Evolutionary conservation across 2,797 vertebrate species (phyloP).

Genomic region (Triplophysa yarkandensis): DNA sequence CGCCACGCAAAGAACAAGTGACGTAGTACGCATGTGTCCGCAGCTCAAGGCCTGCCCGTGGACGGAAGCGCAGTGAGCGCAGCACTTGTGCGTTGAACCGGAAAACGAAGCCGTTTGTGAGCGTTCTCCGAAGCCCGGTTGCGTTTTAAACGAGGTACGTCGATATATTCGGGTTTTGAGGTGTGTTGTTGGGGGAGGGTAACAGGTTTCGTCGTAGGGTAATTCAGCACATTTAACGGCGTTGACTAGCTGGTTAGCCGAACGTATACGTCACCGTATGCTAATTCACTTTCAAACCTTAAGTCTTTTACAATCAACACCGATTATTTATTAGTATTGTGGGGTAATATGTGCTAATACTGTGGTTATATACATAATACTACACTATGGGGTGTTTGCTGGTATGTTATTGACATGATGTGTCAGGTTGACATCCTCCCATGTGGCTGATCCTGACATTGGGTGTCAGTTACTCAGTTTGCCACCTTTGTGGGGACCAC

Average conservation of each 20-base stretch:
- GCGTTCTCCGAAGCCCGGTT: conserved; percentile 49
- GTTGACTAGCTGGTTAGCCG: conserved; percentile 1
- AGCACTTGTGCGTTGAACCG: conserved; percentile 46
- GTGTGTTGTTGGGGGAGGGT: conserved; percentile 62
- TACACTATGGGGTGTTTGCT: no score
- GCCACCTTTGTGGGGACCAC: no score
- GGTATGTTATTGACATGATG: no score
- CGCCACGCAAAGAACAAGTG: conserved; percentile 65
- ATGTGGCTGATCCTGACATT: no score
- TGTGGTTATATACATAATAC: neutral
- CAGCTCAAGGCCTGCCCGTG: conserved; percentile 65
- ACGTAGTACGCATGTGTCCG: conserved; percentile 65
- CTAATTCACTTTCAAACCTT: no score
- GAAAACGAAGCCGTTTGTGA: conserved; percentile 53
- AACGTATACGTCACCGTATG: neutral
- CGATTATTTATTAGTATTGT: no score
- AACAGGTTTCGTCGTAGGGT: neutral
- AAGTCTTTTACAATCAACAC: no score
- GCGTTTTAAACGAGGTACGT: conserved; percentile 68
- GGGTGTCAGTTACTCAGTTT: no score
- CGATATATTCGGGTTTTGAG: conserved; percentile 45
- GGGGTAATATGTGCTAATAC: no score
- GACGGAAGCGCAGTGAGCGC: conserved; percentile 61
- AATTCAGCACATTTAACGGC: conserved; percentile 10
- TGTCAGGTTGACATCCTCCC: no score